A percentile compares a stretch with the other conserved stretches of the same genome.
phyloP scores from a whole-genome alignment of 2,888 invertebrate species.

The Drosophila incognita region DNA sequence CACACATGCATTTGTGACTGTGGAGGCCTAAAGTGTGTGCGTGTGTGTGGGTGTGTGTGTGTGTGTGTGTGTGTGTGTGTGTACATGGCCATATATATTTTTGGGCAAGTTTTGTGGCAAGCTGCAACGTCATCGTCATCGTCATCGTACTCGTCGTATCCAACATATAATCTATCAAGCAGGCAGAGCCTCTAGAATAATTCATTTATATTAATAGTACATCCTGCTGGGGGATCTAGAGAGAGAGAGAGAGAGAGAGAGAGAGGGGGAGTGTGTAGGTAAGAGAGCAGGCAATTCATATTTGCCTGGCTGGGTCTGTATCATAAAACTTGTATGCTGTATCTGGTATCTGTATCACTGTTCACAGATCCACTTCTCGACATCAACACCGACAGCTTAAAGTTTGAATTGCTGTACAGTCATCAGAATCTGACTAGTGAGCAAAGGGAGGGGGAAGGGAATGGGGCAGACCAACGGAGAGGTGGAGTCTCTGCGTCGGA shows the following conservation, averaged over 20 bases:
- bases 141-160: conserved; percentile 42
- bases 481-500: conserved; percentile 37
- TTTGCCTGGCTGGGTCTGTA: conserved; percentile 28
- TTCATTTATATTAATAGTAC: conserved; percentile 77
- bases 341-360: conserved; percentile 22
- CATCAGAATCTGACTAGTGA: conserved; percentile 38
- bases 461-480: not conserved
- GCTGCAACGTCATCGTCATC: conserved; percentile 48
- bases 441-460: not conserved
- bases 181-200: conserved; percentile 62
- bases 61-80: conserved; percentile 5
- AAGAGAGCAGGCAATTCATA: conserved; percentile 30
- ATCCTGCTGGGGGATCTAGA: conserved; percentile 29
- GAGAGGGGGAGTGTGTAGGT: not conserved
- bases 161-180: conserved; percentile 72
- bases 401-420: conserved; percentile 75
- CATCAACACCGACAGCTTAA: conserved; percentile 71
- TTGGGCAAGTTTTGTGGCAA: conserved; percentile 46
- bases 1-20: conserved; percentile 5
- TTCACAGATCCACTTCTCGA: conserved; percentile 65
- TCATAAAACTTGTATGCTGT: conserved; percentile 12
- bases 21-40: not conserved
- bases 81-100: conserved; percentile 27
- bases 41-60: not conserved
- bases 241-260: not conserved